Conservation (phyloP, 2,888 invertebrate genomes). For the Pseudococcus viburni region DNA sequence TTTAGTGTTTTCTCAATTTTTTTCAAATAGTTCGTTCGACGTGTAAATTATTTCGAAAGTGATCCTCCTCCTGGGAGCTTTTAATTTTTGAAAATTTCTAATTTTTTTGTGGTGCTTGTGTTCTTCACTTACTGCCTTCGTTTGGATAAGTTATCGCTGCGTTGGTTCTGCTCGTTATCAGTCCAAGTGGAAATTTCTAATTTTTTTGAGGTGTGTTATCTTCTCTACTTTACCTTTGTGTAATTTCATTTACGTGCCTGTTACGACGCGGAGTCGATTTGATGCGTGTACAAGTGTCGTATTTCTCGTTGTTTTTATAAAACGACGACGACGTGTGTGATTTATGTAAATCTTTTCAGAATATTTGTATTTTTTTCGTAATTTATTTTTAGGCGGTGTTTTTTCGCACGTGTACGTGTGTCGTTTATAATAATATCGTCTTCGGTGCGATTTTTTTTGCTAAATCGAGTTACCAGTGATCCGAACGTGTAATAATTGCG, state of each 20-base stretch:
- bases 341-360: not conserved
- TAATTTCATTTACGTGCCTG: not conserved
- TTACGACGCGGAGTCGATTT: slow-evolving; percentile 16
- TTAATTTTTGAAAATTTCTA: not conserved
- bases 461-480: not conserved
- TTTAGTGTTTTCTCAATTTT: not conserved
- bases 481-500: slow-evolving; percentile 9
- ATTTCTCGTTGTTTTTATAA: not conserved
- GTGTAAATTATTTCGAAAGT: not conserved
- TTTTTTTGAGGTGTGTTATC: slow-evolving; percentile 19
- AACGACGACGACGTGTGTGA: not conserved
- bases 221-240: not conserved
- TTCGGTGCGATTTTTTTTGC: not conserved
- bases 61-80: not conserved
- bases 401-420: not conserved
- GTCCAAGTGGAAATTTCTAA: not conserved
- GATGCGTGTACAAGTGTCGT: slow-evolving; percentile 22
- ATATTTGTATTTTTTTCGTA: not conserved
- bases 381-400: not conserved
- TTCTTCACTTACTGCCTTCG: not conserved
- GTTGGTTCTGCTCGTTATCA: slow-evolving; percentile 6
- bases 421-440: not conserved
- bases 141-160: slow-evolving; percentile 1
- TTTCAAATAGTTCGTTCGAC: not conserved
- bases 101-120: not conserved